Conservation (phyloP, 2,797 vertebrate species). For the Pelobates cultripes region DNA sequence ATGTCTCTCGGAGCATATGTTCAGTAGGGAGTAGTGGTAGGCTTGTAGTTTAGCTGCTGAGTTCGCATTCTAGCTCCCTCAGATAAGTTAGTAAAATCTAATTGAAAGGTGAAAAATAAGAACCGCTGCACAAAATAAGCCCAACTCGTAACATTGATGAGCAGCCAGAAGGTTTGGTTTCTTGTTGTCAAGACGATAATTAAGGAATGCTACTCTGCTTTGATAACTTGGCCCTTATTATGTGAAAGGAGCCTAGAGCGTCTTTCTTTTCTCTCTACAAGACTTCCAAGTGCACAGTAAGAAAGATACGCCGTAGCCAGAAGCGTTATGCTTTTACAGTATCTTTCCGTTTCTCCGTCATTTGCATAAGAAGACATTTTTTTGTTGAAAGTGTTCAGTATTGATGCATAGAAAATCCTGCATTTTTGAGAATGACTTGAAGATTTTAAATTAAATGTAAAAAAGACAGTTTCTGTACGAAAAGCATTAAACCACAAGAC, state of each 20-base stretch:
- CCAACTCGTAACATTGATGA: constrained; percentile 3
- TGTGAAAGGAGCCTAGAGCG: constrained; percentile 9
- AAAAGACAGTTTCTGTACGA: not conserved
- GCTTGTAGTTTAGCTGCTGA: too few species aligned
- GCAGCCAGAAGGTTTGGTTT: not conserved
- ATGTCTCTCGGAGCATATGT: too few species aligned
- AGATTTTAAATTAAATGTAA: not conserved
- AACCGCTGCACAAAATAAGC: constrained; percentile 19
- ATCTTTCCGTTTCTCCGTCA: not conserved
- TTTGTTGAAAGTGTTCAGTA: not conserved
- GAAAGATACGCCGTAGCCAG: constrained; percentile 9
- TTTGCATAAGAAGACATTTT: not conserved
- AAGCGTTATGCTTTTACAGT: not conserved
- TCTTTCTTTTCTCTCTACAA: not conserved
- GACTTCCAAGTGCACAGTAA: not conserved
- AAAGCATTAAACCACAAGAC: not conserved
- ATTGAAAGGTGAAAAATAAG: constrained; percentile 8
- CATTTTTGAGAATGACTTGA: not conserved
- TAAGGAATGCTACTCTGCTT: constrained; percentile 29
- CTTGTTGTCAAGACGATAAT: constrained; percentile 41
- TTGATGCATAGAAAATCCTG: not conserved
- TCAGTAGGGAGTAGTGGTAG: too few species aligned
- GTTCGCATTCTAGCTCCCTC: too few species aligned
- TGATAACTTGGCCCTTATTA: constrained; percentile 18
- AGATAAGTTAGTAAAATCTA: too few species aligned